phyloP scores from a whole-genome alignment of 2,113 vertebrate species.

The Tichodroma muraria region DNA sequence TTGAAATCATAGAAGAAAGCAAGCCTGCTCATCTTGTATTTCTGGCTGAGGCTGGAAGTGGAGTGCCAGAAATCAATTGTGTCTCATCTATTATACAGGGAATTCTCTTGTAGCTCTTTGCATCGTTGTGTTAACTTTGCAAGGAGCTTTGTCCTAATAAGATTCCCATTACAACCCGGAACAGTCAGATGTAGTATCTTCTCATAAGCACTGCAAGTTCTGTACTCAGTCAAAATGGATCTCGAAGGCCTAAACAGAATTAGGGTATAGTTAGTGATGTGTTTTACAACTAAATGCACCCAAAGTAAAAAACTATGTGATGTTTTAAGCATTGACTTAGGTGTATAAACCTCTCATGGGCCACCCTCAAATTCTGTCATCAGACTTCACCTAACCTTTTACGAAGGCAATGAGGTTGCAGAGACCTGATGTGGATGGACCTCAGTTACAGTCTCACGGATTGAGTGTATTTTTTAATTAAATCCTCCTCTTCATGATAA shows the following conservation, averaged over 20 bases:
- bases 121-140: not conserved
- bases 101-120: not conserved
- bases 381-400: not conserved
- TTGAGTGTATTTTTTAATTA: not conserved
- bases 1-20: constrained; percentile 42
- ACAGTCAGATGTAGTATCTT: not conserved
- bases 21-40: constrained; percentile 48
- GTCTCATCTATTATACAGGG: not conserved
- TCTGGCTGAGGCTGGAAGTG: constrained; percentile 30
- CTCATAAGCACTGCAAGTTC: not conserved
- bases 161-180: not conserved
- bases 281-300: not conserved
- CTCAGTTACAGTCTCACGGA: not conserved
- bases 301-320: not conserved
- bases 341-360: not conserved
- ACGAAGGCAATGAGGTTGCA: not conserved
- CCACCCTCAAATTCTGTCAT: not conserved
- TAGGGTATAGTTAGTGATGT: not conserved
- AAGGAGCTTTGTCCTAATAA: not conserved
- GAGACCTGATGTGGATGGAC: not conserved
- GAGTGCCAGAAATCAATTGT: constrained; percentile 31
- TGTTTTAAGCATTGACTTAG: not conserved
- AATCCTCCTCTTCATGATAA: not conserved
- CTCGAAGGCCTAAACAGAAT: not conserved
- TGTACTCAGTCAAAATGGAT: not conserved